phyloP scores from a whole-genome alignment of 2,888 invertebrate species.

The Zeuzera pyrina region DNA sequence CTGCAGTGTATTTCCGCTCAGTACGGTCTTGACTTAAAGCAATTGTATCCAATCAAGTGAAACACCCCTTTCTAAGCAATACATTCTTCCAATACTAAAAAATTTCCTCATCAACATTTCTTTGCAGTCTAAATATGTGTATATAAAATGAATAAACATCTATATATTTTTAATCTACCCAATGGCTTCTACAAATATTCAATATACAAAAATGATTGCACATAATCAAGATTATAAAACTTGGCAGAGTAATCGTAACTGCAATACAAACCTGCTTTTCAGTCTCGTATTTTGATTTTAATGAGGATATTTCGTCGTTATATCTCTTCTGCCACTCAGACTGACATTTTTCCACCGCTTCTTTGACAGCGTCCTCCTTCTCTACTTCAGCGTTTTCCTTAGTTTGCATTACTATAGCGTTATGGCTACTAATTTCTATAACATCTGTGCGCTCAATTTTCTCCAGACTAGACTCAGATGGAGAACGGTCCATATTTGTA shows the following conservation, averaged over 20 bases:
- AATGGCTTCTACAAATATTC: background rate
- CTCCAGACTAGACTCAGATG: constrained; percentile 84
- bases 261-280: constrained; percentile 62
- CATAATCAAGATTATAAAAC: too few relatives aligned
- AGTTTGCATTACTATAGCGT: constrained; percentile 77
- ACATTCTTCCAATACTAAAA: too few relatives aligned
- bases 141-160: too few relatives aligned
- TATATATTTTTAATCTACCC: too few relatives aligned
- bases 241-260: background rate
- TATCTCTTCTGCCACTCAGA: constrained; percentile 56
- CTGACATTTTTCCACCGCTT: constrained; percentile 71
- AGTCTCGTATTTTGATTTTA: constrained; percentile 60
- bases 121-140: too few relatives aligned
- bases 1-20: too few relatives aligned
- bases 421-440: constrained; percentile 76
- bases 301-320: constrained; percentile 41
- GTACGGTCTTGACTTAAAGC: too few relatives aligned
- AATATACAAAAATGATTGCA: too few relatives aligned
- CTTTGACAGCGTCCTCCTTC: constrained; percentile 63
- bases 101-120: too few relatives aligned
- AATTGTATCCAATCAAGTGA: too few relatives aligned
- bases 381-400: constrained; percentile 78
- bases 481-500: constrained; percentile 81
- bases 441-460: constrained; percentile 80
- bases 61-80: too few relatives aligned